Conservation (phyloP, 1,140 invertebrate genomes). For the Diabrotica undecimpunctata region DNA sequence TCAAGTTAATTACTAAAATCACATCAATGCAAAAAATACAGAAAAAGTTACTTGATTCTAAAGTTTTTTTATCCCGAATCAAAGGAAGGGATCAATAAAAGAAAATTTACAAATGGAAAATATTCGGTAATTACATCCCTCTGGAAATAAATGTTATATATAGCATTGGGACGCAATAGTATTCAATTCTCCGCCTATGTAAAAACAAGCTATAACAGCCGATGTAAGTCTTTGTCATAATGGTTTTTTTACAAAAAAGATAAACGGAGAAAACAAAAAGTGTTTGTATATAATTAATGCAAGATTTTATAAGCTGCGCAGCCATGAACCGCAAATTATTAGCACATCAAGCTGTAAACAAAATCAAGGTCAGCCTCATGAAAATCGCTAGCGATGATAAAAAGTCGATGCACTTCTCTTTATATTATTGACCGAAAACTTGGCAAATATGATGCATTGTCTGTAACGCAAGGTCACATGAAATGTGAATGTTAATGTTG, state of each 20-base stretch:
- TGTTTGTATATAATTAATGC: slow-evolving; percentile 17
- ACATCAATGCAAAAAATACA: no score
- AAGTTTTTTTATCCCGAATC: no score
- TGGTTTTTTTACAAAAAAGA: slow-evolving; percentile 9
- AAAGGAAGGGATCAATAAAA: no score
- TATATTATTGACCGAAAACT: slow-evolving; percentile 36
- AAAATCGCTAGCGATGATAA: slow-evolving; percentile 31
- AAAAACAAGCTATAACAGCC: slow-evolving; percentile 1
- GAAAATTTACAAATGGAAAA: no score
- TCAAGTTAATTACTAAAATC: no score
- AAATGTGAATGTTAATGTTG: slow-evolving; percentile 32
- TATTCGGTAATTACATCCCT: no score
- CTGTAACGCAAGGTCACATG: slow-evolving; percentile 33
- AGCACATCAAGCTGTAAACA: slow-evolving; percentile 35
- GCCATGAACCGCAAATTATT: slow-evolving; percentile 29
- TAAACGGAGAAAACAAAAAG: slow-evolving; percentile 12
- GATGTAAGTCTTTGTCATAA: slow-evolving; percentile 19
- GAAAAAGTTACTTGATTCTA: no score
- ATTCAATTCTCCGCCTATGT: background rate
- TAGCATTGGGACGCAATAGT: no score
- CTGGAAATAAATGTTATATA: no score
- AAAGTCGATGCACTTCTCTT: slow-evolving; percentile 38
- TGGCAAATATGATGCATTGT: slow-evolving; percentile 38
- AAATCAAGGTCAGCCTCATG: slow-evolving; percentile 32
- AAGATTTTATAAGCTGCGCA: slow-evolving; percentile 21